Evolutionary conservation across 2,113 vertebrate species (phyloP).

Genomic region (Symphodus melops): DNA sequence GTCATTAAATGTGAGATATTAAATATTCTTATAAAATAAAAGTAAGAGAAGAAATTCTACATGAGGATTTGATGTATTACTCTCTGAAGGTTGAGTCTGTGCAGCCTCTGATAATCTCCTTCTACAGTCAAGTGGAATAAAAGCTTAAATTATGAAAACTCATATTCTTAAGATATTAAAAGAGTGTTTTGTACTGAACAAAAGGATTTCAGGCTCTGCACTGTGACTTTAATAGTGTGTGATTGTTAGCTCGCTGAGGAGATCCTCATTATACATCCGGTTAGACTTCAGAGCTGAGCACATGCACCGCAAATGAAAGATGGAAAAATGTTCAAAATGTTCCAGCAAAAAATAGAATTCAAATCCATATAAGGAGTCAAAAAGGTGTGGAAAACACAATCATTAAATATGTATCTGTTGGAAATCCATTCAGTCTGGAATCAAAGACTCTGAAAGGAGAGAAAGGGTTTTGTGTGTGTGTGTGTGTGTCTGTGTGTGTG

Average conservation of each 20-base stretch:
- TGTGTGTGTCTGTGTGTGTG: constrained; percentile 27
- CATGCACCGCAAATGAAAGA: constrained; percentile 18
- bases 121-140: constrained; percentile 33
- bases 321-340: constrained; percentile 41
- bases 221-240: constrained; percentile 22
- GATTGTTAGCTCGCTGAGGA: constrained; percentile 33
- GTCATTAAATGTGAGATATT: constrained; percentile 6
- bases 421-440: constrained; percentile 57
- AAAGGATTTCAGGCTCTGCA: constrained; percentile 27
- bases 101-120: constrained; percentile 17
- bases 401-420: constrained; percentile 61
- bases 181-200: constrained; percentile 17
- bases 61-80: constrained; percentile 6
- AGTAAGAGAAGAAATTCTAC: neutral
- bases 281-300: constrained; percentile 34
- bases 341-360: constrained; percentile 50
- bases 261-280: constrained; percentile 48
- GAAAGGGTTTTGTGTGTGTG: constrained; percentile 25
- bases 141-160: constrained; percentile 35
- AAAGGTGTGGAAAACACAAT: constrained; percentile 36
- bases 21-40: constrained; percentile 23
- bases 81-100: constrained; percentile 10
- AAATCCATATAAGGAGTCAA: constrained; percentile 42
- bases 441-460: constrained; percentile 65
- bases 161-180: constrained; percentile 33